Conservation (phyloP, 2,113 vertebrate species). For the Elaphurus davidianus region DNA sequence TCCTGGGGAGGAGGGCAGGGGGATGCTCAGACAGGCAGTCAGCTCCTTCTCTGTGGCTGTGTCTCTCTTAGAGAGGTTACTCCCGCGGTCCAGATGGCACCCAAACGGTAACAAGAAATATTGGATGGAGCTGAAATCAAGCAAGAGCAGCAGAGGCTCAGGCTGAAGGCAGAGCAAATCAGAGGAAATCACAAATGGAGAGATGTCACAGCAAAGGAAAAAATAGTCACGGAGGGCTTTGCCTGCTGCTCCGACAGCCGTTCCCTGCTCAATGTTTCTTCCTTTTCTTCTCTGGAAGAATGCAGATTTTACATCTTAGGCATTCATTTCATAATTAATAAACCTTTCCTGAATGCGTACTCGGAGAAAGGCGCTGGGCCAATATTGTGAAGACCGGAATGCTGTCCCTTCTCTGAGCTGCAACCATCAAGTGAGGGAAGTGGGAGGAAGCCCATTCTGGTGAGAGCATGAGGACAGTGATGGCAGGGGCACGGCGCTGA, state of each 20-base stretch:
- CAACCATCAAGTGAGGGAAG: neutral
- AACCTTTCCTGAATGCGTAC: neutral
- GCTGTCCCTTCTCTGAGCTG: neutral
- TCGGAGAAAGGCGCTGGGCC: neutral
- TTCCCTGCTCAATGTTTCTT: neutral
- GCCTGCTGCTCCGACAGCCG: slow-evolving; percentile 67
- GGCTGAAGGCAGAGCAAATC: slow-evolving; percentile 49
- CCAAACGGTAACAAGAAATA: slow-evolving; percentile 50
- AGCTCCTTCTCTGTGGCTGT: neutral
- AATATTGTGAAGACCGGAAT: accelerated
- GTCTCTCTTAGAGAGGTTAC: slow-evolving; percentile 32
- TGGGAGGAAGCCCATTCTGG: neutral
- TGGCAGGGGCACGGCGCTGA: neutral
- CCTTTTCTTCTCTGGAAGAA: slow-evolving; percentile 26
- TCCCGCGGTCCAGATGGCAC: slow-evolving; percentile 62
- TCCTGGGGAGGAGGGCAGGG: neutral
- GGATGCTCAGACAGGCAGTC: neutral
- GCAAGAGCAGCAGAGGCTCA: slow-evolving; percentile 13
- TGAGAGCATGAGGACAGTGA: neutral
- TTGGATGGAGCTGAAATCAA: slow-evolving; percentile 28
- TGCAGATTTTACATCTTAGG: slow-evolving; percentile 8
- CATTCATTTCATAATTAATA: neutral
- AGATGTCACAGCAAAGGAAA: slow-evolving; percentile 67
- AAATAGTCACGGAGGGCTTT: slow-evolving; percentile 49
- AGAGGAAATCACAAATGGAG: slow-evolving; percentile 57